Evolutionary conservation across 2,888 invertebrate genomes (phyloP), one percentile per base, ranked within the genome.

Genomic region (Oligia latruncula): DNA sequence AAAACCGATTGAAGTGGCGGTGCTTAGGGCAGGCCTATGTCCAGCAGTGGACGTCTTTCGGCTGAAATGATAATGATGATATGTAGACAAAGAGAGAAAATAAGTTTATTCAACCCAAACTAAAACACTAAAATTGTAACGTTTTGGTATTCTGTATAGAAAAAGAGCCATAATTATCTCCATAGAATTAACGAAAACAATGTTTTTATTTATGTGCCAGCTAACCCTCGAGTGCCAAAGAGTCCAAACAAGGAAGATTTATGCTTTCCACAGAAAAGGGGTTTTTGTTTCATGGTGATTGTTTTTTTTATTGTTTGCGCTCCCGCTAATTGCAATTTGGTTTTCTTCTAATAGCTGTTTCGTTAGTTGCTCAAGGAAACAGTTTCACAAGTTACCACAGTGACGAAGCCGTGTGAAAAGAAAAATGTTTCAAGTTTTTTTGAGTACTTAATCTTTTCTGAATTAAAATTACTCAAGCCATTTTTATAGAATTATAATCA

Each of bases 241-340:
- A 90, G 89, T 88, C 89, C 90, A 91, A 91, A 90, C 88, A 90
- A 90, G 87, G 79, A 93, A 95, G 94, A 95, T 95, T 95, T 95
- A 95, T 94, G 92, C 86, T 89, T 91, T 90, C 87, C 86, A 83
- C 85, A 90, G 90, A 92, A 92, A 89, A 92, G 91, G 91, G 90
- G 90, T 92, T 93, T 91, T 92, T 91, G 89, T 92, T 93, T 90
- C 89, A 89, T 88, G 88, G 88, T 91, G 92, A 92, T 91, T 91
- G 90, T 91, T 93, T 92, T 90, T 87, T 89, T 86, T 86, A 90
- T 86, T 90, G 88, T 89, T 89, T 83, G 77, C 82, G 88, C 81
- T 81, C 82, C 74, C 87, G 82, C 91, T 93, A 93, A 94, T 94
- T 93, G 90, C 90, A 87, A 90, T 91, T 90, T 90, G 81, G 89